phyloP scores from a whole-genome alignment of 2,888 invertebrate species.

The Limnephilus rhombicus region DNA sequence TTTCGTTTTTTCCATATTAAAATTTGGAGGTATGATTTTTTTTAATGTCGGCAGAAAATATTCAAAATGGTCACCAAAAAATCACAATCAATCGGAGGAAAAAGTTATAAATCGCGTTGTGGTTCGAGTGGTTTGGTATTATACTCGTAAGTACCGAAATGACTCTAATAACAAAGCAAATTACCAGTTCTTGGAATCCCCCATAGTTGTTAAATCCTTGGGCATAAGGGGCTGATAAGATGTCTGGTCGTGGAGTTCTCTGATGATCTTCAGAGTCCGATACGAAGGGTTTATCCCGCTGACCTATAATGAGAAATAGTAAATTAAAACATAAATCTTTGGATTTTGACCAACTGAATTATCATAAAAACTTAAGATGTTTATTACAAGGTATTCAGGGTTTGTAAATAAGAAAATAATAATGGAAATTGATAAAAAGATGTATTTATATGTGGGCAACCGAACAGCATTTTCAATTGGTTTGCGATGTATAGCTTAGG shows the following conservation, averaged over 20 bases:
- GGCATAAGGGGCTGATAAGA: conserved; percentile 77
- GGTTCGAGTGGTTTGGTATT: too few relatives aligned
- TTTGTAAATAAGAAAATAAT: neutral
- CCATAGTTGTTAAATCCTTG: conserved; percentile 65
- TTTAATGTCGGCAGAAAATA: too few relatives aligned
- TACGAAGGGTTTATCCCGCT: conserved; percentile 85
- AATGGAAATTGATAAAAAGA: neutral
- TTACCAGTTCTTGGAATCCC: conserved; percentile 54
- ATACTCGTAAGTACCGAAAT: neutral
- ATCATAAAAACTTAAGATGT: neutral
- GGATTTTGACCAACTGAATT: neutral
- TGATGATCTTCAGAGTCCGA: conserved; percentile 81
- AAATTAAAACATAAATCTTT: neutral
- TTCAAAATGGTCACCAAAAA: too few relatives aligned
- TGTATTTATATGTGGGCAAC: neutral
- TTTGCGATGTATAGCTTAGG: neutral
- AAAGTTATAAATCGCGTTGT: too few relatives aligned
- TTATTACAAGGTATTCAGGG: neutral
- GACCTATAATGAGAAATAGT: conserved; percentile 73
- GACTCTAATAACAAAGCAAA: neutral
- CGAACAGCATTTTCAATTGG: neutral
- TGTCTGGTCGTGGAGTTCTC: conserved; percentile 84
- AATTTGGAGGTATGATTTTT: too few relatives aligned
- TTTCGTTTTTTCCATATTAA: too few relatives aligned
- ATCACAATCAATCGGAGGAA: too few relatives aligned